Evolutionary conservation across 1,140 invertebrate species (phyloP), one percentile per base, ranked within the genome.

Genomic region (Cotesia typhae): DNA sequence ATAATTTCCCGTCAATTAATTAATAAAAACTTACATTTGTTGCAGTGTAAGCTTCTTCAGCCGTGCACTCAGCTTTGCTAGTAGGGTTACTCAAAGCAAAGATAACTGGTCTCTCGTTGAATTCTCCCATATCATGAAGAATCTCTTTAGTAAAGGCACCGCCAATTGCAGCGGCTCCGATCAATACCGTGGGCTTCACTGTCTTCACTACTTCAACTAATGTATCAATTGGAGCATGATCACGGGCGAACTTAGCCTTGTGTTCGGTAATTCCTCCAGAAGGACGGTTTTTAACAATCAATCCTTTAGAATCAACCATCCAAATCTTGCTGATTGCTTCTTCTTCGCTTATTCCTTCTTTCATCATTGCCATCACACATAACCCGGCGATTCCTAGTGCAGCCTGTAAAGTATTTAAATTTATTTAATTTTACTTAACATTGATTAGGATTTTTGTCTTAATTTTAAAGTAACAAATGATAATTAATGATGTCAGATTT

Each of bases 31-130:
- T 87, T 85, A 94, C 94, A 79, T 96, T 89, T 1, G 96, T 97
- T 78, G 92, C 84, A 52, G 84, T 90, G 82, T 98, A 98, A 2
- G 96, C 96, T 80, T 96, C 90, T 84, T 97, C 95, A 17, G 97
- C 97, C n/a, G 97, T 99, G 82, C 97, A 98, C 86, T 99, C 97
- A 3, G 97, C 96, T 88, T 98, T 97, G 82, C 90, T 92, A 9
- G 97, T 99, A 55, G 97, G 97, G 88, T 99, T 99, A 79, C 96
- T 98, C 1, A 99, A 88, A 12, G 97, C 97, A 86, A 99, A 99
- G 72, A 99, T 96, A 52, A 98, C 90, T 0, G 96, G 96, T 41
- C 87, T 87, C 12, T 91, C 88, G 80, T 95, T 95, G 79, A 92
- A 89, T 17, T 87, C 87, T 3, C 88, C 94, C 96, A 99, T 98